phyloP scores from a whole-genome alignment of 2,113 vertebrate genomes.

The Choloepus hoffmanni region DNA sequence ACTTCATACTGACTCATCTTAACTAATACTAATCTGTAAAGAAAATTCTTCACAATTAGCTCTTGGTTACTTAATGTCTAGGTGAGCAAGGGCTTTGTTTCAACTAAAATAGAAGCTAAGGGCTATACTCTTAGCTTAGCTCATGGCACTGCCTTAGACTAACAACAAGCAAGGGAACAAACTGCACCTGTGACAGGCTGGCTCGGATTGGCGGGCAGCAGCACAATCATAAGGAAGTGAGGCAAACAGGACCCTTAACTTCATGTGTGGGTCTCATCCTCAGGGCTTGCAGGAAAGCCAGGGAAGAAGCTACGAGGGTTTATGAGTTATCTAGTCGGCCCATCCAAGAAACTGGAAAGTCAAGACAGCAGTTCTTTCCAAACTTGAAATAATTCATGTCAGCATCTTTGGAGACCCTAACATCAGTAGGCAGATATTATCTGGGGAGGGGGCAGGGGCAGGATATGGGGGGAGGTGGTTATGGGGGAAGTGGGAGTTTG shows the following conservation, averaged over 20 bases:
- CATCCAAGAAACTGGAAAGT: no score
- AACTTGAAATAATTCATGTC: not conserved
- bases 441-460: no score
- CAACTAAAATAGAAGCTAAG: not conserved
- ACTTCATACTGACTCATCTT: not conserved
- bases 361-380: not conserved
- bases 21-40: not conserved
- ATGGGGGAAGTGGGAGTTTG: no score
- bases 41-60: not conserved
- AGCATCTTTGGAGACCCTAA: not conserved
- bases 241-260: not conserved
- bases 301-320: not conserved
- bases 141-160: not conserved
- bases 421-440: fast-evolving
- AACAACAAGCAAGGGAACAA: not conserved
- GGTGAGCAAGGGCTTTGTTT: not conserved
- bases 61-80: not conserved
- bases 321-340: not conserved
- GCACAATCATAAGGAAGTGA: not conserved
- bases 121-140: not conserved
- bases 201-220: not conserved
- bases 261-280: not conserved
- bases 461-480: no score
- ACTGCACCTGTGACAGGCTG: no score
- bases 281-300: not conserved